A percentile compares a stretch with the other conserved stretches of the same genome.
These are phyloP conservation scores for Noctilio leporinus DNA, from an alignment of 2,113 vertebrate genomes.

Conservation along the genomic window DNA sequence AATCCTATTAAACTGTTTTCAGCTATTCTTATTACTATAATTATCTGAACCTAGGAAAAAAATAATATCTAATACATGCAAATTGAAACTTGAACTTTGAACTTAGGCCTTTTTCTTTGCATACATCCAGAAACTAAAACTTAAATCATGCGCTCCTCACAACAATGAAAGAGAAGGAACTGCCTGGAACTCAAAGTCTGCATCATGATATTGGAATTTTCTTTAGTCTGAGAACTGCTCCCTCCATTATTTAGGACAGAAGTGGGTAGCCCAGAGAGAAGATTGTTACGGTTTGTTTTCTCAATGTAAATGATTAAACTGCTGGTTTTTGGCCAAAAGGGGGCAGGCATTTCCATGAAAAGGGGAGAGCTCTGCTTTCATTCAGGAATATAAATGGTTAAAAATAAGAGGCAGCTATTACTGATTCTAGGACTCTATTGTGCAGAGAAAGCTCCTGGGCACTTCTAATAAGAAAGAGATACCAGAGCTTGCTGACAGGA, in stretches of 20 bases:
- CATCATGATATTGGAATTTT: not conserved
- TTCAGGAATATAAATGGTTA: constrained; percentile 27
- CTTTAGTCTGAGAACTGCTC: not conserved
- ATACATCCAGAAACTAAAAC: not conserved
- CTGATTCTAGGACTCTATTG: not conserved
- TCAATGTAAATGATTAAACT: not conserved
- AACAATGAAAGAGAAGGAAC: not conserved
- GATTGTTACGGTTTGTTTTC: not conserved
- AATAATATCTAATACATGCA: not conserved
- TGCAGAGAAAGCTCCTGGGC: constrained; percentile 22
- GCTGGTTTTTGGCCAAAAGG: constrained; percentile 53
- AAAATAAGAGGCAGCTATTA: not conserved
- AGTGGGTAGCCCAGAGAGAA: not conserved
- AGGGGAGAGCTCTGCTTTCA: not conserved
- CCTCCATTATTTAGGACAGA: not conserved
- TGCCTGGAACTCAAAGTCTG: not conserved
- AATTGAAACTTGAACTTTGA: not conserved
- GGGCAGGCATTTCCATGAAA: constrained; percentile 48
- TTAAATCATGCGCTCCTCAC: not conserved
- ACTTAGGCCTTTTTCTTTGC: not conserved
- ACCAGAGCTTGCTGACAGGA: constrained; percentile 39
- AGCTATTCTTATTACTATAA: not conserved
- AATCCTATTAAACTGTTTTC: not conserved
- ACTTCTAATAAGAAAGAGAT: constrained; percentile 42
- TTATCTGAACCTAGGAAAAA: not conserved